Percentiles rank a stretch among this genome's conserved stretches.
These are phyloP conservation scores for Clamator glandarius DNA, from an alignment of 2,797 vertebrate species.

Conservation along the genomic window DNA sequence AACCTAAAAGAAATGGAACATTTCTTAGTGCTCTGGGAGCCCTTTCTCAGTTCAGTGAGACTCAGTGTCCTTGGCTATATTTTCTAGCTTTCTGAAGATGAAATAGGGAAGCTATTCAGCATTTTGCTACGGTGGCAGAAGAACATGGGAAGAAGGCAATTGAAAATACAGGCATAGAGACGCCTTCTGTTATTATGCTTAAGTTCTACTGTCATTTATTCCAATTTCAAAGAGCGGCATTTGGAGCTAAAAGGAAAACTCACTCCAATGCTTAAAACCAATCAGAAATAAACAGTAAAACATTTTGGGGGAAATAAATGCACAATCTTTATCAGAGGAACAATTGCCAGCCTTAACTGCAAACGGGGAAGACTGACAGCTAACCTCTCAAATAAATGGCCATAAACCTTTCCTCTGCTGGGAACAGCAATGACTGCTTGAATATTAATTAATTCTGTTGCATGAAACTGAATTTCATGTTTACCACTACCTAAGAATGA, in stretches of 20 bases:
- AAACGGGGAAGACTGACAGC: background rate
- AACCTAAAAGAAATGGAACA: constrained; percentile 54
- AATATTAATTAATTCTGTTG: background rate
- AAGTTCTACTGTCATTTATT: background rate
- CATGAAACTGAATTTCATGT: background rate
- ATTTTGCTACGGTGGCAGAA: background rate
- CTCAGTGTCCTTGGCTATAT: background rate
- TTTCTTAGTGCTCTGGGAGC: constrained; percentile 23
- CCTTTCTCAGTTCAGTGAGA: constrained; percentile 36
- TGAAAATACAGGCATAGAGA: constrained; percentile 18
- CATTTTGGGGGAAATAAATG: background rate
- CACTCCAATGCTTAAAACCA: background rate
- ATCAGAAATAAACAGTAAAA: constrained; percentile 31
- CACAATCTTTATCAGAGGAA: background rate
- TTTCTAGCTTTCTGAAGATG: constrained; percentile 56
- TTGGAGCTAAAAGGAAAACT: constrained; percentile 36
- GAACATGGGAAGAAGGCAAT: background rate
- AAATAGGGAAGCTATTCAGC: constrained; percentile 23
- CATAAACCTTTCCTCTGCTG: background rate
- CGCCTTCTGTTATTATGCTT: background rate
- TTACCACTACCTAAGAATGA: background rate
- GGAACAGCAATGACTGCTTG: background rate
- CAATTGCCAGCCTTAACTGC: background rate
- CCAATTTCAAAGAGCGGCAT: constrained; percentile 16
- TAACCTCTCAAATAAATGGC: background rate